Evolutionary conservation across 2,113 vertebrate species (phyloP).

Genomic region (Percina caprodes): DNA sequence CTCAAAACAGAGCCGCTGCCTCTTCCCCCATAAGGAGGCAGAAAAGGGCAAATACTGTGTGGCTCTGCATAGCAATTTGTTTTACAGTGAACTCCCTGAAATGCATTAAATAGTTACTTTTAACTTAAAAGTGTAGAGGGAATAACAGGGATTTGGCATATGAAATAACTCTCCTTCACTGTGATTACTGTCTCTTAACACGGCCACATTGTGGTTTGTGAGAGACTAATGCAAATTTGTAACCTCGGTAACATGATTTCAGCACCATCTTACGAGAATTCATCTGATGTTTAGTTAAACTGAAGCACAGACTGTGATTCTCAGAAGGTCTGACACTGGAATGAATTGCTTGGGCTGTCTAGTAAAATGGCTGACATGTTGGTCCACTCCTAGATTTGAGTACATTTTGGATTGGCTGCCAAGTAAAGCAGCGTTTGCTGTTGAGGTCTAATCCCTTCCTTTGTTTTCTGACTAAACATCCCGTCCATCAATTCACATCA

Average conservation of each 20-base stretch:
- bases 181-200: conserved; percentile 34
- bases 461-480: conserved; percentile 48
- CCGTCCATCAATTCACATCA: conserved; percentile 46
- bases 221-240: conserved; percentile 36
- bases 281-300: conserved; percentile 27
- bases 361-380: conserved; percentile 26
- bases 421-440: conserved; percentile 38
- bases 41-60: neutral
- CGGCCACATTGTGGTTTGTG: conserved; percentile 37
- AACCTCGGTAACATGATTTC: conserved; percentile 37
- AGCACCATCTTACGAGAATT: neutral
- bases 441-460: conserved; percentile 25
- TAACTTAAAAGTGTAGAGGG: conserved; percentile 32
- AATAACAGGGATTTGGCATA: conserved; percentile 31
- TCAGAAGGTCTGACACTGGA: neutral
- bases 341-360: conserved; percentile 12
- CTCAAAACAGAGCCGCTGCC: conserved; percentile 48
- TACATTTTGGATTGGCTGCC: conserved; percentile 37
- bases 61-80: conserved; percentile 50
- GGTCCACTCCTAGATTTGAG: conserved; percentile 17
- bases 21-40: conserved; percentile 31
- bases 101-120: conserved; percentile 39
- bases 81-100: conserved; percentile 24
- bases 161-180: conserved; percentile 36
- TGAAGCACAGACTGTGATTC: conserved; percentile 10